Evolutionary conservation across 1,140 invertebrate species (phyloP).

Genomic region (Brachionus koreanus): DNA sequence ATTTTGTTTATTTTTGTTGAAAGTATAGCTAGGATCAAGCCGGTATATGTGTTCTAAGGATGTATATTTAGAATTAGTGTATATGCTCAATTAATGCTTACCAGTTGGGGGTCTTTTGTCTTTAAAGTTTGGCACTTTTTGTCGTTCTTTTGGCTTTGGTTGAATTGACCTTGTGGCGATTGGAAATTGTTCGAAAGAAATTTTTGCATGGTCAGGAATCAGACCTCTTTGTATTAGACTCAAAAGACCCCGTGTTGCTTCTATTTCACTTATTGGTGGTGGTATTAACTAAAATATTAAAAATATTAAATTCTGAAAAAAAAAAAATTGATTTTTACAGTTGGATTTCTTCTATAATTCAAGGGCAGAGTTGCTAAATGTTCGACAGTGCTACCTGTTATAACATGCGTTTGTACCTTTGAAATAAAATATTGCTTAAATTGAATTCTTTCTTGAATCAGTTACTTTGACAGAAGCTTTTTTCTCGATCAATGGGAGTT

Average conservation of each 20-base stretch:
- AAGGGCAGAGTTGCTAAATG: conserved; percentile 1
- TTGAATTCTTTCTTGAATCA: background rate
- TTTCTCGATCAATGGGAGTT: conserved; percentile 55
- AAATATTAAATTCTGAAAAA: background rate
- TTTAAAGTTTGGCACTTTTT: conserved; percentile 49
- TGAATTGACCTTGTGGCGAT: conserved; percentile 46
- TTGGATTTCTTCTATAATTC: conserved; percentile 18
- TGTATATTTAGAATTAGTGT: background rate
- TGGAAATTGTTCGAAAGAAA: conserved; percentile 57
- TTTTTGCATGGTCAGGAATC: conserved; percentile 55
- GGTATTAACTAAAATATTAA: conserved; percentile 51
- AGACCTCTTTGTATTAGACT: conserved; percentile 56
- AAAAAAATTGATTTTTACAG: background rate
- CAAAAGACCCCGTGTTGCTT: conserved; percentile 56
- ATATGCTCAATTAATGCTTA: conserved; percentile 16
- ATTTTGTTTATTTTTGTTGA: background rate
- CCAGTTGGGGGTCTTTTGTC: conserved; percentile 47
- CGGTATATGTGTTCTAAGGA: background rate
- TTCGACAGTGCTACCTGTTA: conserved; percentile 10
- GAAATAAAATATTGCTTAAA: background rate
- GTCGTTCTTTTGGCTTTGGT: conserved; percentile 49
- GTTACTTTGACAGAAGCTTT: conserved; percentile 48
- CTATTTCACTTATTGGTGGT: conserved; percentile 54
- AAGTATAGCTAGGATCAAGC: background rate
- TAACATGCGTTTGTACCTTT: conserved; percentile 33